These are phyloP conservation scores for Heliocidaris erythrogramma DNA, from an alignment of 35 echinoderm and acorn worm species.

Conservation along the genomic window DNA sequence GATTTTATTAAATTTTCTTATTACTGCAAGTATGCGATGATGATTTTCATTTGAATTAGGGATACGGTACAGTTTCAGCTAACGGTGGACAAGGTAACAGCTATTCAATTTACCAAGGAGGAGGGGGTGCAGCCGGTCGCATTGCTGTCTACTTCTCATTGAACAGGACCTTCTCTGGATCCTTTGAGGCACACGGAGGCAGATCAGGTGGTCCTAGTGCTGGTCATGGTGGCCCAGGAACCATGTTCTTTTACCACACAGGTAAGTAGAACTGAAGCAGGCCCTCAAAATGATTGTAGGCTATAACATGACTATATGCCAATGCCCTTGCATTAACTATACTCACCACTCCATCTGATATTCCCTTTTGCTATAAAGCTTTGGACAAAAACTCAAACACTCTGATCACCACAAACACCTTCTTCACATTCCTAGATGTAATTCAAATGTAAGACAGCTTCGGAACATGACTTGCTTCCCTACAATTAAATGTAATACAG, in stretches of 20 bases:
- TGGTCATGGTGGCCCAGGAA: slow-evolving; percentile 79
- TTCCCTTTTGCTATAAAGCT: too few relatives aligned
- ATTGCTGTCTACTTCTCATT: slow-evolving; percentile 82
- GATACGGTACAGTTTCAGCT: slow-evolving; percentile 72
- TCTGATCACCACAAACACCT: too few relatives aligned
- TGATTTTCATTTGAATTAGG: slow-evolving; percentile 42
- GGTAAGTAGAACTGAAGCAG: slow-evolving; percentile 23
- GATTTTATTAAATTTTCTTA: background rate
- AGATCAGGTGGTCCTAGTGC: slow-evolving; percentile 52
- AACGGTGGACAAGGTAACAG: slow-evolving; percentile 73
- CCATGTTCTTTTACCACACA: slow-evolving; percentile 87
- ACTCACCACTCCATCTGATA: too few relatives aligned
- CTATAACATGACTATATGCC: too few relatives aligned
- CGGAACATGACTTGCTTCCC: too few relatives aligned
- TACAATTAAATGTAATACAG: too few relatives aligned
- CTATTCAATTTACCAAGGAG: slow-evolving; percentile 58
- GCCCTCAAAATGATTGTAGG: too few relatives aligned
- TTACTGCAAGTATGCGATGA: too few relatives aligned
- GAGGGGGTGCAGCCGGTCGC: slow-evolving; percentile 81
- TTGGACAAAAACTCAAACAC: too few relatives aligned
- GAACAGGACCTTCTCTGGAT: slow-evolving; percentile 83
- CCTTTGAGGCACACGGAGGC: slow-evolving; percentile 82
- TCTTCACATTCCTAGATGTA: too few relatives aligned
- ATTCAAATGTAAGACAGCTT: too few relatives aligned
- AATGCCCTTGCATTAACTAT: too few relatives aligned